These are phyloP conservation scores for Bothrops jararaca DNA, from an alignment of 2,113 vertebrate species.

Conservation along the genomic window DNA sequence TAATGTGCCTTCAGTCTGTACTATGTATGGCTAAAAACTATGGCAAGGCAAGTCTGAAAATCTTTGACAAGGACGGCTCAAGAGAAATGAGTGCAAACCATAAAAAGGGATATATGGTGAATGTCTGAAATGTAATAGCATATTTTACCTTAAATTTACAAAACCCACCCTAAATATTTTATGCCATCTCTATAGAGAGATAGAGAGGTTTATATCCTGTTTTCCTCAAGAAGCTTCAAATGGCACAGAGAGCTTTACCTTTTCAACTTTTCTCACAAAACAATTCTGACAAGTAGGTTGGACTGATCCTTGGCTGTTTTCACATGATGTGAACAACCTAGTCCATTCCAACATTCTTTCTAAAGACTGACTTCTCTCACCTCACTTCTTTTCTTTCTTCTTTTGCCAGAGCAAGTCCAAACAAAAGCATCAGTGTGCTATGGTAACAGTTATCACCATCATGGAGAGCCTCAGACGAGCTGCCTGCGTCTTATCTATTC, in stretches of 20 bases:
- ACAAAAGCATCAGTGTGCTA: not conserved
- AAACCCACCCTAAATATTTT: not conserved
- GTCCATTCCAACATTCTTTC: not conserved
- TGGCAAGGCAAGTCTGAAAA: not conserved
- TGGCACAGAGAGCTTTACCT: not conserved
- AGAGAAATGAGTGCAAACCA: not conserved
- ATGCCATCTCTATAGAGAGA: not conserved
- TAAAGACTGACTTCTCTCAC: not conserved
- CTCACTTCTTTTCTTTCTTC: not conserved
- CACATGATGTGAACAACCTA: not conserved
- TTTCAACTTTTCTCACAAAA: not conserved
- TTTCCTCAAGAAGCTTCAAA: not conserved
- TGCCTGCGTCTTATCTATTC: not conserved
- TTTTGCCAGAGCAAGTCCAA: not conserved
- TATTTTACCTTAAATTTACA: not conserved
- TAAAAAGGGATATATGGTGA: not conserved
- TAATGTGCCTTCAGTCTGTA: not conserved
- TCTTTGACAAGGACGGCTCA: not conserved
- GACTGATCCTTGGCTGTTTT: not conserved
- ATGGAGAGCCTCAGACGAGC: not conserved
- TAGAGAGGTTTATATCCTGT: not conserved
- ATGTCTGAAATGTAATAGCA: not conserved
- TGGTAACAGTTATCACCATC: not conserved
- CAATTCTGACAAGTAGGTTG: not conserved
- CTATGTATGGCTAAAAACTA: not conserved